Conservation (phyloP, 1,140 invertebrate species). For the Trachymyrmex septentrionalis region DNA sequence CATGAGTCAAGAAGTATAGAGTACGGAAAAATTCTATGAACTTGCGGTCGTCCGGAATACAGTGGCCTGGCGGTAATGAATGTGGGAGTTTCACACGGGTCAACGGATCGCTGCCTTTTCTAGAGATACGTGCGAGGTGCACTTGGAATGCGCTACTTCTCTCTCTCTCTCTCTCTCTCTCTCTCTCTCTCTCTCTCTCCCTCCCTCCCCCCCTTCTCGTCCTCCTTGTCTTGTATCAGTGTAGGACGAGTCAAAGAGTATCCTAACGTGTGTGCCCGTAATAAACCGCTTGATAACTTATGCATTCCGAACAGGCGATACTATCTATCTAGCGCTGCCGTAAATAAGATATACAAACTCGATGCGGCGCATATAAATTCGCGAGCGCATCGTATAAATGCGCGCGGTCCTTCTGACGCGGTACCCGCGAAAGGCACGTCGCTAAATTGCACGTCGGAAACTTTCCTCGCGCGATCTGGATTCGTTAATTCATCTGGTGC, state of each 20-base stretch:
- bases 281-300: conserved; percentile 78
- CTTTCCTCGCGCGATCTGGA: conserved; percentile 63
- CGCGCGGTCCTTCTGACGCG: conserved; percentile 60
- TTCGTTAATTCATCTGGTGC: conserved; percentile 30
- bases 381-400: conserved; percentile 57
- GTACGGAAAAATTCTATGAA: conserved; percentile 73
- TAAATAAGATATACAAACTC: conserved; percentile 70
- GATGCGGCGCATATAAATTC: conserved; percentile 67
- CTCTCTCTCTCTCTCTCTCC: background rate
- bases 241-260: conserved; percentile 51
- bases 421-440: conserved; percentile 37
- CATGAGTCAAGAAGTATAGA: conserved; percentile 42
- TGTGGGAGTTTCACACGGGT: conserved; percentile 78
- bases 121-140: conserved; percentile 73
- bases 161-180: background rate
- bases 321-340: conserved; percentile 72
- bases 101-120: conserved; percentile 77
- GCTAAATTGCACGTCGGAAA: conserved; percentile 62
- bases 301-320: conserved; percentile 74
- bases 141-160: conserved; percentile 52
- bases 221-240: background rate
- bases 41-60: conserved; percentile 75
- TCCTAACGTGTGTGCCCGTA: conserved; percentile 69
- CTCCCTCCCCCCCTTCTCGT: no score
- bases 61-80: conserved; percentile 74